Conservation (phyloP, 2,888 invertebrate species). For the Clitarchus hookeri region DNA sequence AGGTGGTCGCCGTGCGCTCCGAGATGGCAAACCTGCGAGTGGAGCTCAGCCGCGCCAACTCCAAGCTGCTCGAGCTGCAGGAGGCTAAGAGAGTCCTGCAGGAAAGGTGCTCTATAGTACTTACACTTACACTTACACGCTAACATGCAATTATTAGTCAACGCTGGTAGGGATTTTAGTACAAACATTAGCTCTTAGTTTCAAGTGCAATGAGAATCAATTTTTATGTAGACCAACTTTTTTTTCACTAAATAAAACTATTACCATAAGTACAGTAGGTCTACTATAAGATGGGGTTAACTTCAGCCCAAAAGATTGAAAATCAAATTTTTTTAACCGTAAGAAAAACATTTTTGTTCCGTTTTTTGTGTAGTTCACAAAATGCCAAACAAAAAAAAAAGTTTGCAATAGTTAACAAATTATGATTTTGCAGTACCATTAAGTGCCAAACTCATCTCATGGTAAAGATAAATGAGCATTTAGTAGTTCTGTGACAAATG, state of each 20-base stretch:
- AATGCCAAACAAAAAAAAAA: too few relatives aligned
- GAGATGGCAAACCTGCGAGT: constrained; percentile 55
- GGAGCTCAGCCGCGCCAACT: constrained; percentile 55
- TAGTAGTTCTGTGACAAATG: neutral
- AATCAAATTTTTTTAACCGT: too few relatives aligned
- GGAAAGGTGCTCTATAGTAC: constrained; percentile 50
- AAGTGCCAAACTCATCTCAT: too few relatives aligned
- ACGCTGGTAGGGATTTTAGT: neutral
- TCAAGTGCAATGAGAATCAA: neutral
- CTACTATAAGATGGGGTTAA: too few relatives aligned
- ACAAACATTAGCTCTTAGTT: neutral
- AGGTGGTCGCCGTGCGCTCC: constrained; percentile 49
- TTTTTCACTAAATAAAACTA: too few relatives aligned
- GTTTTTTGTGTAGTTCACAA: too few relatives aligned
- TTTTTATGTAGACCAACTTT: neutral
- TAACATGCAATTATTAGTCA: neutral
- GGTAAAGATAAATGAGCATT: neutral
- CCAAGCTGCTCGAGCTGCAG: constrained; percentile 52
- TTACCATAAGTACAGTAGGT: too few relatives aligned
- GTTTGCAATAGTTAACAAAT: too few relatives aligned
- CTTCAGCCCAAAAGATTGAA: too few relatives aligned
- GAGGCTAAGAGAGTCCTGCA: constrained; percentile 54
- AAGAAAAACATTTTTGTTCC: too few relatives aligned
- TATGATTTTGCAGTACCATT: too few relatives aligned
- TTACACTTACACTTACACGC: neutral